Percentiles rank a stretch among this genome's conserved stretches.
phyloP scores from a whole-genome alignment of 2,113 vertebrate species.

The Ciconia maguari region DNA sequence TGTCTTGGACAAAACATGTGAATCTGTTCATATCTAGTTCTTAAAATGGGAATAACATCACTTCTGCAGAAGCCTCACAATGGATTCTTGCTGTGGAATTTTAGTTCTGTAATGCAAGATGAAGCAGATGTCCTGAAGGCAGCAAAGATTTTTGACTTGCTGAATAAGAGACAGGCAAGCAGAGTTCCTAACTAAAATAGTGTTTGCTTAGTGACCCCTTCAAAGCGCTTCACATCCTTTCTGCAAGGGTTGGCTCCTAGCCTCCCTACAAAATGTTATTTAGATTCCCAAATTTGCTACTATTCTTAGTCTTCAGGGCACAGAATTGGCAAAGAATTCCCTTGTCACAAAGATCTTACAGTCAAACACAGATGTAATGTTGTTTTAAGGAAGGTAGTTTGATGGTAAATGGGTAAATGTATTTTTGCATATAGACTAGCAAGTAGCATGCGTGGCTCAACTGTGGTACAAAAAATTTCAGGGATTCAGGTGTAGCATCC shows the following conservation, averaged over 20 bases:
- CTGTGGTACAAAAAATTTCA: not conserved
- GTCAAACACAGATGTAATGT: not conserved
- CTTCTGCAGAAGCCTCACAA: not conserved
- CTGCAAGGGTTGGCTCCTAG: not conserved
- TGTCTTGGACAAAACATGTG: not conserved
- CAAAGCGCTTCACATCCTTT: not conserved
- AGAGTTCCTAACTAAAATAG: not conserved
- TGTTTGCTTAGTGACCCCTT: not conserved
- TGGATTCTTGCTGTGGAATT: not conserved
- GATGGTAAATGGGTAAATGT: not conserved
- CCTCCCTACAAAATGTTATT: not conserved
- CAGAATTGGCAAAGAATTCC: not conserved
- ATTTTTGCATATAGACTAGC: not conserved
- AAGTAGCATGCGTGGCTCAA: not conserved
- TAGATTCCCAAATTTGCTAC: not conserved
- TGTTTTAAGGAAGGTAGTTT: not conserved
- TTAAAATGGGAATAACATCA: not conserved
- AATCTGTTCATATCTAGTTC: not conserved
- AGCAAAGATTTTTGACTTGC: not conserved
- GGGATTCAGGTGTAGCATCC: not conserved
- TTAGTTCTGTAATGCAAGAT: not conserved
- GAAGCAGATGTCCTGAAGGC: not conserved
- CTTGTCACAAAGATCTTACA: not conserved
- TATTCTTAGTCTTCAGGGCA: not conserved
- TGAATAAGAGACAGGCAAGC: not conserved